Evolutionary conservation across 2,888 invertebrate species (phyloP), one percentile per base, ranked within the genome.

Genomic region (Julus scanicus): DNA sequence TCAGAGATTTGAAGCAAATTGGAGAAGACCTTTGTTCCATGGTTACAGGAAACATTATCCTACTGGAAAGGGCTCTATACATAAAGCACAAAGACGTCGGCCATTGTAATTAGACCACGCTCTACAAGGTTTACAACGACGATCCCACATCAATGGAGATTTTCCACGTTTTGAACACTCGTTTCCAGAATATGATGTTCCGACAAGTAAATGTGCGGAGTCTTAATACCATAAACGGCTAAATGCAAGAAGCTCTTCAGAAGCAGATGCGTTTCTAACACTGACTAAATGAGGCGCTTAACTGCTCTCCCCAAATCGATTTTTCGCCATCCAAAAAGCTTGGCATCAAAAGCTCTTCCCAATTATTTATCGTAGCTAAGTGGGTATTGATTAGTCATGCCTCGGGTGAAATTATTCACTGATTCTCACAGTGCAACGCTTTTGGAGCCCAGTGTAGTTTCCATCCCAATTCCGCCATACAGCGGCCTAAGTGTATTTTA

Each of bases 351-450:
- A 29, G 71, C 71, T 9, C n/a, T 71, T 29, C 9, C 71, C 71
- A 71, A 71, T 71, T 71, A 71, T 71, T 71, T 71, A 71, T 71
- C 71, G 71, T 20, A 71, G 29, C 29, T 71, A 71, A 71, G 71
- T 71, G 71, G 71, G 71, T 29, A 71, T 71, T 71, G 71, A 71
- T 71, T 71, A 71, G 71, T 71, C 71, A 71, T 71, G 71, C 29
- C 71, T 71, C 71, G 71, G n/a, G 71, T 71, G 71, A 71, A 71
- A 71, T 71, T 71, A 71, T 71, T 71, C 71, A 71, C 71, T 71
- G 71, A 71, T 71, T 71, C 71, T 9, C 71, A 71, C n/a, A 71
- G 71, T 71, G 71, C 71, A 71, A 6, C 4, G 20, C 29, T 3
- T n/a, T 53, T 71, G 71, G 29, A 57, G 57, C n/a, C 57, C 57